These are phyloP conservation scores for Stenoptilia bipunctidactyla DNA, from an alignment of 2,888 invertebrate species.

Conservation along the genomic window DNA sequence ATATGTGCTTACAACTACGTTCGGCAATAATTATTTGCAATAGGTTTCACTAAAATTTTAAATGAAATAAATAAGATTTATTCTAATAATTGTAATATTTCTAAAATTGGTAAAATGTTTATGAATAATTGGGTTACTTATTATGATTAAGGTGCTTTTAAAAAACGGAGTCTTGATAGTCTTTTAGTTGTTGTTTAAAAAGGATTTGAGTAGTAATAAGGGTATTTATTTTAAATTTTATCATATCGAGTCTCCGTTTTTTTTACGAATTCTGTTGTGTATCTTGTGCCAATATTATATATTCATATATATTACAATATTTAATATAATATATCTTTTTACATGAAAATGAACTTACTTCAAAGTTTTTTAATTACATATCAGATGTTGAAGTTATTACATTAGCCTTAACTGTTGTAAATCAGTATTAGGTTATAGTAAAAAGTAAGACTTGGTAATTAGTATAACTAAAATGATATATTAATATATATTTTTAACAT, in stretches of 20 bases:
- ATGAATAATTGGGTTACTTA: conserved; percentile 3
- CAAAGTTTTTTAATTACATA: conserved; percentile 31
- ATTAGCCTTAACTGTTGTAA: conserved; percentile 22
- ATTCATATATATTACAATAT: conserved; percentile 7
- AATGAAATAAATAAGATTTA: no score
- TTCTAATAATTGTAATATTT: no score
- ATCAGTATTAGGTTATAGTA: conserved; percentile 56
- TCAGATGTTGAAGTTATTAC: conserved; percentile 40
- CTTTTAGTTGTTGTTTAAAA: conserved; percentile 37
- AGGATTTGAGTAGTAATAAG: conserved; percentile 57
- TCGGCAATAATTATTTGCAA: no score
- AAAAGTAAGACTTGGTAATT: conserved; percentile 55
- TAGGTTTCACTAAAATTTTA: no score
- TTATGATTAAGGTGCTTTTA: no score
- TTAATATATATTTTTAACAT: conserved; percentile 25
- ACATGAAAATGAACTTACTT: conserved; percentile 1
- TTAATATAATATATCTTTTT: not conserved
- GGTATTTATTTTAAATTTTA: conserved; percentile 41
- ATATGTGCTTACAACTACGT: no score
- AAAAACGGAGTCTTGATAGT: conserved; percentile 37
- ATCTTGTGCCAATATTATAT: conserved; percentile 54
- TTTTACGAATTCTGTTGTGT: conserved; percentile 25
- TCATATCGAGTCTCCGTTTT: conserved; percentile 39
- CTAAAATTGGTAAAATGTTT: conserved; percentile 53
- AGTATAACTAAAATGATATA: conserved; percentile 33